A percentile compares a stretch with the other conserved stretches of the same genome.
Evolutionary conservation across 2,113 vertebrate species (phyloP).

Genomic region (Malurus alboscapulatus): DNA sequence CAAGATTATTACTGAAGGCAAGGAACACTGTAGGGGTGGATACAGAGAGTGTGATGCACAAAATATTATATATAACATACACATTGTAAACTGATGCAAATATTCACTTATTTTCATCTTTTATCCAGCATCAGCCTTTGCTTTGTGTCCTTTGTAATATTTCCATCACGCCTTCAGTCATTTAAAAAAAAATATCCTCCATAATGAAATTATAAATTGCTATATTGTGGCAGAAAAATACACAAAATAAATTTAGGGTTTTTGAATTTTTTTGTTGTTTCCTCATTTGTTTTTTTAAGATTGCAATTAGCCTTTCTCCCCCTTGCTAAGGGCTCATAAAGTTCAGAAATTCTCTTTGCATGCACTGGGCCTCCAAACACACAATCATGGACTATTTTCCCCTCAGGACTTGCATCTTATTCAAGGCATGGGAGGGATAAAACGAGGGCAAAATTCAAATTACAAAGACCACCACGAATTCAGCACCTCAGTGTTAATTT

Average conservation of each 20-base stretch:
- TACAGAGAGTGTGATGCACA: background rate
- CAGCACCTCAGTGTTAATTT: conserved; percentile 39
- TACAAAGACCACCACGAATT: conserved; percentile 16
- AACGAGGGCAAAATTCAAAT: background rate
- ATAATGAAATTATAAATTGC: background rate
- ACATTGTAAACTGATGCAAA: background rate
- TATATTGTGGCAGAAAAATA: background rate
- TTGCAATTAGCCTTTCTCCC: background rate
- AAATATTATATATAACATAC: background rate
- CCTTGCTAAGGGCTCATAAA: background rate
- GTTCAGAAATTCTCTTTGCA: background rate
- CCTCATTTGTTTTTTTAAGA: background rate
- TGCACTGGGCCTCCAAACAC: background rate
- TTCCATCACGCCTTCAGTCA: background rate
- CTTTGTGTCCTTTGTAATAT: background rate
- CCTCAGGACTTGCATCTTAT: conserved; percentile 12
- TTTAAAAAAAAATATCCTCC: background rate
- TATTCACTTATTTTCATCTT: background rate
- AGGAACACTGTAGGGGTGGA: background rate
- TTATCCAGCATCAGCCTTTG: background rate
- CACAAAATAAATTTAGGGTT: background rate
- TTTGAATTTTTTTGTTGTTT: background rate
- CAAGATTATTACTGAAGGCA: background rate
- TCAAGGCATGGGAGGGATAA: background rate
- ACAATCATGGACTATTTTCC: background rate